A percentile compares a stretch with the other conserved stretches of the same genome.
phyloP scores from a whole-genome alignment of 1,140 invertebrate genomes.

The Mamestra configurata region DNA sequence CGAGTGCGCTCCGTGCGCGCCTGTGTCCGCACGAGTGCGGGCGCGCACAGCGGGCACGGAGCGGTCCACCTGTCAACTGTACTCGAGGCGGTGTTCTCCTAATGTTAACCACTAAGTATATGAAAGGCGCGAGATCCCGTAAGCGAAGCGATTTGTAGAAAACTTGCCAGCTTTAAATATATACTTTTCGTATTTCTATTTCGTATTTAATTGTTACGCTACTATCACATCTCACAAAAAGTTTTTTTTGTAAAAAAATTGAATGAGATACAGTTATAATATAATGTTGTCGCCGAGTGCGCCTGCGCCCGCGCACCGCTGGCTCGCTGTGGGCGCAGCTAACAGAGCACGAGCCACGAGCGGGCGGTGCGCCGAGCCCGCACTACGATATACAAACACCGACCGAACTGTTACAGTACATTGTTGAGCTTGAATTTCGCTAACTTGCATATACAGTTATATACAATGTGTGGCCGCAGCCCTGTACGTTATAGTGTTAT shows the following conservation, averaged over 20 bases:
- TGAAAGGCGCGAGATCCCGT: constrained; percentile 41
- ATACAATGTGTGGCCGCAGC: background rate
- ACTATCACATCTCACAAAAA: constrained; percentile 76
- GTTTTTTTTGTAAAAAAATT: constrained; percentile 56
- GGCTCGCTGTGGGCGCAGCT: no score
- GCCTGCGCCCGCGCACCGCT: background rate
- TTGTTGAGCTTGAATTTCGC: constrained; percentile 1
- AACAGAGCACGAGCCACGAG: background rate
- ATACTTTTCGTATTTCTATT: constrained; percentile 61
- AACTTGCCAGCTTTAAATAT: constrained; percentile 57
- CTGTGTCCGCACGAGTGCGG: no score
- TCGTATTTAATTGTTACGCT: constrained; percentile 68
- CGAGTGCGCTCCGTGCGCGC: no score
- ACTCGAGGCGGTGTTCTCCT: background rate
- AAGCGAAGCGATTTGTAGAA: constrained; percentile 70
- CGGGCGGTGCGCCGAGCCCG: no score
- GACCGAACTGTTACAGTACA: background rate
- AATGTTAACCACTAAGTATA: background rate
- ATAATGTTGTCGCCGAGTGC: background rate
- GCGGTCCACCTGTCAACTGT: background rate
- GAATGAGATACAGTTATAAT: constrained; percentile 42
- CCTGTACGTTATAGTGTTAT: background rate
- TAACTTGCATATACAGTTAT: constrained; percentile 8
- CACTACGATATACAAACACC: background rate
- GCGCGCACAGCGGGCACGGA: background rate